Percentiles rank a stretch among this genome's conserved stretches.
Evolutionary conservation across 2,113 vertebrate genomes (phyloP).

Genomic region (Alosa alosa): DNA sequence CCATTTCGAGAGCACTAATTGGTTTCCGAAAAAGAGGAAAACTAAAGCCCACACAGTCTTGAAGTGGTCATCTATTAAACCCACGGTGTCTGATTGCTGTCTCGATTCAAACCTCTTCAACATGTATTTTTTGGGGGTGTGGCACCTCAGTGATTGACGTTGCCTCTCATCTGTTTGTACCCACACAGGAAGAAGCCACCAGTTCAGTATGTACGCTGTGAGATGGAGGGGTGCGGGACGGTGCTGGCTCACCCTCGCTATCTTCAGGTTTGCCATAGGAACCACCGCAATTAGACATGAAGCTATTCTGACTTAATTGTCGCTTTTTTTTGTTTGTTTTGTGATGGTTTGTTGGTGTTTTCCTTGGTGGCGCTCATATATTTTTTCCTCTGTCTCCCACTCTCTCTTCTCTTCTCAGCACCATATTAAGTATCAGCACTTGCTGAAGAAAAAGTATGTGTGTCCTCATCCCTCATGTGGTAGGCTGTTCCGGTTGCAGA

Average conservation of each 20-base stretch:
- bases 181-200: conserved; percentile 93
- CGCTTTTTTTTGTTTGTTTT: neutral
- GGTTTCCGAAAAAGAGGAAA: neutral
- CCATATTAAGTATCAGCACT: conserved; percentile 98
- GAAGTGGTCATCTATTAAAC: conserved; percentile 1
- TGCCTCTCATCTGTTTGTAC: neutral
- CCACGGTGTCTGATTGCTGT: neutral
- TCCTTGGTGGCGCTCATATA: neutral
- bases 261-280: conserved; percentile 79
- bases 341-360: neutral
- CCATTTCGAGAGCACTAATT: neutral
- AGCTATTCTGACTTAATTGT: neutral
- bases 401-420: conserved; percentile 73
- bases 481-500: conserved; percentile 95
- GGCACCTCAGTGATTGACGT: neutral
- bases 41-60: neutral
- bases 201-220: conserved; percentile 95
- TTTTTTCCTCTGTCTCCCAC: neutral
- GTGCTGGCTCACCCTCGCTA: conserved; percentile 95
- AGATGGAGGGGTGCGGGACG: conserved; percentile 96
- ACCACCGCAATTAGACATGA: neutral
- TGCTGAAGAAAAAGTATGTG: conserved; percentile 97
- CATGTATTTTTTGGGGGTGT: neutral
- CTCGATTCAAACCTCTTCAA: neutral
- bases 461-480: conserved; percentile 96